Conservation (phyloP, 2,888 invertebrate genomes). For the Ctenicera cuprea region DNA sequence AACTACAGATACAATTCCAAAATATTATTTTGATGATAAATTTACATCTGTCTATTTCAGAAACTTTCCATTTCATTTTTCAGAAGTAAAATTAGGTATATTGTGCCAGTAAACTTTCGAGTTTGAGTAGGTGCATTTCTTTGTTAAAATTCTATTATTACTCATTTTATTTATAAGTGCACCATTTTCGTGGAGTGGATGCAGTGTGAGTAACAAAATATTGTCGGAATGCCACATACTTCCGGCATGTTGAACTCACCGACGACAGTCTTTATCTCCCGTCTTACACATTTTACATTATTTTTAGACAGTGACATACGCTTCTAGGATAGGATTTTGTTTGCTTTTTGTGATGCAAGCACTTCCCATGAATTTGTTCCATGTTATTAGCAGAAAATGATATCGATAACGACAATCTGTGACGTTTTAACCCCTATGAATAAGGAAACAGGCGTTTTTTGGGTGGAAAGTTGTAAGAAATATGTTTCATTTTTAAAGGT, state of each 20-base stretch:
- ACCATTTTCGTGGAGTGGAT: slow-evolving; percentile 56
- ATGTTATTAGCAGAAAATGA: slow-evolving; percentile 21
- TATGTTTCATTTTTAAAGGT: background rate
- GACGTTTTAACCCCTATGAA: background rate
- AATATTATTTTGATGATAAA: background rate
- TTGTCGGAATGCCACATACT: slow-evolving; percentile 59
- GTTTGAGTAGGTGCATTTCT: slow-evolving; percentile 47
- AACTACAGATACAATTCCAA: background rate
- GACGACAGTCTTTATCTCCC: slow-evolving; percentile 57
- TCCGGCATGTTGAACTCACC: slow-evolving; percentile 59
- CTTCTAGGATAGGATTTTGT: slow-evolving; percentile 35
- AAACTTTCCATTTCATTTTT: slow-evolving; percentile 1
- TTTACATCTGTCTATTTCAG: background rate
- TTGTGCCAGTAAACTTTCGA: slow-evolving; percentile 29
- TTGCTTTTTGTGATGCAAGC: slow-evolving; percentile 26
- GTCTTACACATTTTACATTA: slow-evolving; percentile 49
- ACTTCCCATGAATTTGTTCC: slow-evolving; percentile 33
- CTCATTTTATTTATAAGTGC: slow-evolving; percentile 57
- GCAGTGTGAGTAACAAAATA: slow-evolving; percentile 58
- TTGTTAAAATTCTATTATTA: slow-evolving; percentile 55
- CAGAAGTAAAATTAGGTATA: slow-evolving; percentile 1
- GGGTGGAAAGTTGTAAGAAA: too few relatives aligned
- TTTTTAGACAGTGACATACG: slow-evolving; percentile 47
- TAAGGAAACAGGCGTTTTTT: background rate
- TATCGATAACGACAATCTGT: background rate